Percentiles rank a stretch among this genome's conserved stretches.
Conservation (phyloP, 2,888 invertebrate species). For the Pseudolycoriella hygida region DNA sequence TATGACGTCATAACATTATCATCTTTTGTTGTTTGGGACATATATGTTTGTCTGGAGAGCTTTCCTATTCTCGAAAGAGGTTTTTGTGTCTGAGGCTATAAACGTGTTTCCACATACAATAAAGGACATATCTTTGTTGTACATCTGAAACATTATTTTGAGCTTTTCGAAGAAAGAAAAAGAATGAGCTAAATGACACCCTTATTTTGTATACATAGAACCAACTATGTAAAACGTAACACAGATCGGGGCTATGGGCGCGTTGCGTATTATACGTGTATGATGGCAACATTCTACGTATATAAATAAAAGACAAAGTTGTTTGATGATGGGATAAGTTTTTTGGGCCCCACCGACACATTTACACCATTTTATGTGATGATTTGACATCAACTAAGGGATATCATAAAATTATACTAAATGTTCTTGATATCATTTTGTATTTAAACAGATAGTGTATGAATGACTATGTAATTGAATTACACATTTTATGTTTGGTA, state of each 20-base stretch:
- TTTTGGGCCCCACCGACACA: no score
- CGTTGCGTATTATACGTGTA: neutral
- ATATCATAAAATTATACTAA: slow-evolving; percentile 28
- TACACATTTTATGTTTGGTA: slow-evolving; percentile 4
- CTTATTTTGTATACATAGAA: neutral
- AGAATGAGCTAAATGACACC: neutral
- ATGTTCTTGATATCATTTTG: slow-evolving; percentile 19
- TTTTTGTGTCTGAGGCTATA: neutral
- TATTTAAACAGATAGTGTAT: neutral
- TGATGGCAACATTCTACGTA: no score
- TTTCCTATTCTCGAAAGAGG: neutral
- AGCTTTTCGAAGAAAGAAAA: no score
- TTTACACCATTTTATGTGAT: no score
- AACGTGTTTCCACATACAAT: no score
- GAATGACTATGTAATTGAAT: slow-evolving; percentile 8
- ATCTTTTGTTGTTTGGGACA: no score
- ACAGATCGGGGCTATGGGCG: neutral
- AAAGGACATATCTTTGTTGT: no score
- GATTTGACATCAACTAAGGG: slow-evolving; percentile 16
- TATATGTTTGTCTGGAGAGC: slow-evolving; percentile 1
- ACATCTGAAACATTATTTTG: no score
- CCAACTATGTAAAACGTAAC: neutral
- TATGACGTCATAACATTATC: slow-evolving; percentile 2
- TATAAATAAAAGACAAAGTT: no score
- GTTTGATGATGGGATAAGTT: no score